Conservation (phyloP, 2,888 invertebrate genomes). For the Lasius platythorax region DNA sequence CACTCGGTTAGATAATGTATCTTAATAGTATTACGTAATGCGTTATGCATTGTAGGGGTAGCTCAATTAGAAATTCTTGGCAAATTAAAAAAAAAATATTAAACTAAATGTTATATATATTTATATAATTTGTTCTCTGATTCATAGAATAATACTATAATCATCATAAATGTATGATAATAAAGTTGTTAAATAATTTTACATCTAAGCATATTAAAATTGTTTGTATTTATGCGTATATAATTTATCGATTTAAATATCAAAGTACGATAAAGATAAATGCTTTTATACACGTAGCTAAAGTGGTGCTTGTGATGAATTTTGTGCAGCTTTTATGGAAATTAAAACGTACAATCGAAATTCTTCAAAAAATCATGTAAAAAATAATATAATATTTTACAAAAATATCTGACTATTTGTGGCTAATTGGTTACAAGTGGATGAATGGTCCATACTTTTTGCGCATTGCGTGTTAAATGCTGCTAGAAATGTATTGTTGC, state of each 20-base stretch:
- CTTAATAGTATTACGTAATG: neutral
- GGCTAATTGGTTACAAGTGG: conserved; percentile 18
- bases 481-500: neutral
- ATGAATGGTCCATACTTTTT: conserved; percentile 27
- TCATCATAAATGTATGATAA: neutral
- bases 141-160: neutral
- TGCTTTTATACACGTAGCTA: conserved; percentile 30
- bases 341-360: conserved; percentile 47
- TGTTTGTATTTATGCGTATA: conserved; percentile 22
- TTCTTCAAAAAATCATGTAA: conserved; percentile 35
- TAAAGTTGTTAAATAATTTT: conserved; percentile 21
- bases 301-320: conserved; percentile 43
- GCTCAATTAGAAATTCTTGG: neutral
- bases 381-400: conserved; percentile 48
- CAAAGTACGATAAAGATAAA: conserved; percentile 32
- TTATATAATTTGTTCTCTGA: neutral
- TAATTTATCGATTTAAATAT: conserved; percentile 35
- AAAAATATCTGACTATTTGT: conserved; percentile 26
- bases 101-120: neutral
- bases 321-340: conserved; percentile 45
- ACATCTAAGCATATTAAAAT: neutral
- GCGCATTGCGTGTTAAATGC: conserved; percentile 5
- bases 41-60: neutral
- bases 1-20: neutral
- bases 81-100: neutral